Base-by-base conservation (phyloP, 2,113 vertebrate species). In the Donacobius atricapilla region DNA sequence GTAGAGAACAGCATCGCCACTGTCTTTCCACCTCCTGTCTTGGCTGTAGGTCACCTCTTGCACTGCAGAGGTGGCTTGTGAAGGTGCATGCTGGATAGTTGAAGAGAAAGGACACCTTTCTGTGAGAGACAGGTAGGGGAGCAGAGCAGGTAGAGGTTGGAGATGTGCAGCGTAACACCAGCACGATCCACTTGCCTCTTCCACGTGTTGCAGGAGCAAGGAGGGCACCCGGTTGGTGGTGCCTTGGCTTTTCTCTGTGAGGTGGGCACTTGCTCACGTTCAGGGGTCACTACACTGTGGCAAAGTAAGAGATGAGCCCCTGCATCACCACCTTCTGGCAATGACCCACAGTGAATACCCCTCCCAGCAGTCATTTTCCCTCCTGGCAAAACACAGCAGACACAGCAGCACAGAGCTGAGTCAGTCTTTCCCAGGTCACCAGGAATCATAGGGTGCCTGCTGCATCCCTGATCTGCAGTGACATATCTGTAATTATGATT, bases 401-500 rank as follows among this genome's bases (percentile, higher is more conserved):
- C 4, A 8, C 69, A 54, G 68, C 91, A 69, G 30, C 2, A 30
- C 4, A 20, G 78, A 80, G 51, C 70, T 77, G 37, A 94, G 37
- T 93, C 80, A 58, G 60, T 47, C 44, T 73, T 58, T 91, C 69
- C 48, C 89, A 76, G 70, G 83, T 95, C 88, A 90, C 45, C 0
- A 3, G 78, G 92, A 96, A 89, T 83, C 21, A 13, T n/a, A n/a
- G n/a, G n/a, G 66, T 63, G 85, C 72, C 79, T 93, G 60, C 87
- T 82, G 53, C 83, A 37, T 87, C 78, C 78, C 70, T 0, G 0
- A 8, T 80, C 53, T 0, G 0, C 44, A 64, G 56, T 75, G 77
- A 73, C 8, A 15, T 89, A 84, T 50, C 93, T 90, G 92, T 95
- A 95, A 95, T 97, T 93, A 96, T 53, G 79, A 82, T 94, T 96